These are phyloP conservation scores for Bibio marci DNA, from an alignment of 2,888 invertebrate species.

Conservation along the genomic window DNA sequence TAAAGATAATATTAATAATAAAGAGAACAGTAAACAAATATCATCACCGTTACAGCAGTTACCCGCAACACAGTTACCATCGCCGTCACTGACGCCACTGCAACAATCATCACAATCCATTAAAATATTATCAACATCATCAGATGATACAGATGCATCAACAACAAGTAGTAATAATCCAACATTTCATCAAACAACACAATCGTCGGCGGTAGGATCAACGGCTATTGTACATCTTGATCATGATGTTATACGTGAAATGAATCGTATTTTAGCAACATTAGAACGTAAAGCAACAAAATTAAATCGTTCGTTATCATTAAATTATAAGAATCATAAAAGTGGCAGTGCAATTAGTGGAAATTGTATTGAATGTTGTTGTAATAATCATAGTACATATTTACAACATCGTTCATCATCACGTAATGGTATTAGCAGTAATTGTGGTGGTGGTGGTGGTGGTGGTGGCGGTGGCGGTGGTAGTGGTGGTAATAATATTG, in stretches of 20 bases:
- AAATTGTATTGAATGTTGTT: constrained; percentile 9
- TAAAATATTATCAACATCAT: background rate
- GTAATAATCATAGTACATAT: constrained; percentile 3
- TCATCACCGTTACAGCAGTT: too few relatives aligned
- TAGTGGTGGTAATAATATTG: constrained; percentile 25
- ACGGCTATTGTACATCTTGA: constrained; percentile 1
- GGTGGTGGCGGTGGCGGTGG: constrained; percentile 13
- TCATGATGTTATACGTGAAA: constrained; percentile 7
- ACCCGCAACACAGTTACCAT: too few relatives aligned
- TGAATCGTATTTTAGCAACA: constrained; percentile 9
- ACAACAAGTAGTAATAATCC: constrained; percentile 5
- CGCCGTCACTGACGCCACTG: background rate
- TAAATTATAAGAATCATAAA: constrained; percentile 10
- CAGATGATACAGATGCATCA: constrained; percentile 8
- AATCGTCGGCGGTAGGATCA: too few relatives aligned
- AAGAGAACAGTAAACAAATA: too few relatives aligned
- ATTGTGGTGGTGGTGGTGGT: constrained; percentile 14
- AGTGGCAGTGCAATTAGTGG: background rate
- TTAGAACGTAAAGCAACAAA: constrained; percentile 9
- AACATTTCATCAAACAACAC: background rate
- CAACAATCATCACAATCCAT: constrained; percentile 2
- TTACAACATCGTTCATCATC: constrained; percentile 24
- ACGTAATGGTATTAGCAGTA: constrained; percentile 25
- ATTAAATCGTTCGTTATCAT: constrained; percentile 10
- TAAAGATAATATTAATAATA: too few relatives aligned